These are phyloP conservation scores for Drosophila fuyamai DNA, from an alignment of 1,140 invertebrate genomes.

Conservation along the genomic window DNA sequence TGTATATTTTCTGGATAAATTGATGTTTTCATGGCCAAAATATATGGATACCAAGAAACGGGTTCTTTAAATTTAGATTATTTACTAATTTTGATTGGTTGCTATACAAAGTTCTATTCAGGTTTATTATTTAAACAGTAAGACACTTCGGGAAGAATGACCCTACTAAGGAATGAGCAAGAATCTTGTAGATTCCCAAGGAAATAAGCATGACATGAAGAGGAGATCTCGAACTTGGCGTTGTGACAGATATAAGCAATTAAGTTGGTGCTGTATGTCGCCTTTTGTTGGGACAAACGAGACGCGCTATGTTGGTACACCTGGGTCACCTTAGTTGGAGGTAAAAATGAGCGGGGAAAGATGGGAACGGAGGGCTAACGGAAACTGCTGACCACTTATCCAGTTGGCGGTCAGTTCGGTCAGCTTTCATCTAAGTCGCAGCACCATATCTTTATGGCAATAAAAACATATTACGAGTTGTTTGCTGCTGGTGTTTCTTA, in stretches of 20 bases:
- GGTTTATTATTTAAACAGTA: too few relatives aligned
- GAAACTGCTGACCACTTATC: slow-evolving; percentile 32
- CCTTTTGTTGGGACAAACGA: slow-evolving; percentile 10
- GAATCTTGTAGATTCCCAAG: slow-evolving; percentile 27
- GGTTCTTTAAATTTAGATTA: too few relatives aligned
- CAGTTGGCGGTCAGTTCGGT: slow-evolving; percentile 33
- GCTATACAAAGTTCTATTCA: too few relatives aligned
- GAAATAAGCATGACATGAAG: slow-evolving; percentile 3
- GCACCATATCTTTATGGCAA: slow-evolving; percentile 52
- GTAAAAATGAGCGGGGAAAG: neutral
- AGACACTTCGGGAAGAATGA: too few relatives aligned
- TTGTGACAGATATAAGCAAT: slow-evolving; percentile 44
- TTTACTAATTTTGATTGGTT: too few relatives aligned
- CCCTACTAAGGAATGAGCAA: neutral
- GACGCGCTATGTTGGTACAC: slow-evolving; percentile 21
- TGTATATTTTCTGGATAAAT: too few relatives aligned
- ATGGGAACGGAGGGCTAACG: slow-evolving; percentile 31
- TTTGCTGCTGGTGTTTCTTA: slow-evolving; percentile 8
- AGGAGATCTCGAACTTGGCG: slow-evolving; percentile 18
- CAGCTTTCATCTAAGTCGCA: slow-evolving; percentile 47
- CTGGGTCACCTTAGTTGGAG: slow-evolving; percentile 1
- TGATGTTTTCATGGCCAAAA: too few relatives aligned
- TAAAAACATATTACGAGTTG: slow-evolving; percentile 55
- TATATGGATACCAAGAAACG: too few relatives aligned
- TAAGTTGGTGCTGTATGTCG: slow-evolving; percentile 18